Conservation (phyloP, 1,140 invertebrate species). For the Nautilus pompilius region DNA sequence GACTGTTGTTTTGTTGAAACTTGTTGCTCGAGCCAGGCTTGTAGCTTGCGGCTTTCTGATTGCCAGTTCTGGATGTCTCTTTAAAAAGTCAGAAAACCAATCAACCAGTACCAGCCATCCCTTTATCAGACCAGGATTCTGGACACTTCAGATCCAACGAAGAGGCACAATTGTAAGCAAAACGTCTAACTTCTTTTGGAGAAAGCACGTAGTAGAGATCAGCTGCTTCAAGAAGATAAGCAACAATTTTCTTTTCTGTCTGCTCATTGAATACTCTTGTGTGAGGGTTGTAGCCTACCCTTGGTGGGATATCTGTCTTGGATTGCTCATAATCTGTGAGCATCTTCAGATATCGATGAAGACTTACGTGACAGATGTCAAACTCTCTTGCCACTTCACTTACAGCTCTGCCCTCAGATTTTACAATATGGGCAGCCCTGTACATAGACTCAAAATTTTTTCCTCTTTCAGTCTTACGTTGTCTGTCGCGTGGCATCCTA, state of each 20-base stretch:
- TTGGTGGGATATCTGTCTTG: too few relatives aligned
- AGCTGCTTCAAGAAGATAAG: constrained; percentile 2
- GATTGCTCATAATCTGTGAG: too few relatives aligned
- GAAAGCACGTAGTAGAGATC: constrained; percentile 9
- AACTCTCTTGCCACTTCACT: too few relatives aligned
- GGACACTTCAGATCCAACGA: constrained; percentile 9
- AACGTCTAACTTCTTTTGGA: neutral
- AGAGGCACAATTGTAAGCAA: constrained; percentile 12
- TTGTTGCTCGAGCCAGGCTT: constrained; percentile 4
- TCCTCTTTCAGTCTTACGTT: too few relatives aligned
- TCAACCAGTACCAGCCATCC: constrained; percentile 5
- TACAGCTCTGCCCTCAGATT: too few relatives aligned
- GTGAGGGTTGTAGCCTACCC: too few relatives aligned
- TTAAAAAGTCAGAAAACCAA: constrained; percentile 12
- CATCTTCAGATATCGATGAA: too few relatives aligned
- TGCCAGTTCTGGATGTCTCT: constrained; percentile 11
- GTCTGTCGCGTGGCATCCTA: too few relatives aligned
- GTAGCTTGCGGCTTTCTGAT: constrained; percentile 13
- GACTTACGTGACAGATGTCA: too few relatives aligned
- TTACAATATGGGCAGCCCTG: too few relatives aligned
- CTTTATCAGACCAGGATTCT: constrained; percentile 5
- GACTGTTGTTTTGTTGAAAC: constrained; percentile 9
- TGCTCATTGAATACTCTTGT: neutral
- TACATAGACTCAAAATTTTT: too few relatives aligned
- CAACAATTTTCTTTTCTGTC: neutral